These are phyloP conservation scores for Corydoras maculifer DNA, from an alignment of 2,113 vertebrate species.

Conservation along the genomic window DNA sequence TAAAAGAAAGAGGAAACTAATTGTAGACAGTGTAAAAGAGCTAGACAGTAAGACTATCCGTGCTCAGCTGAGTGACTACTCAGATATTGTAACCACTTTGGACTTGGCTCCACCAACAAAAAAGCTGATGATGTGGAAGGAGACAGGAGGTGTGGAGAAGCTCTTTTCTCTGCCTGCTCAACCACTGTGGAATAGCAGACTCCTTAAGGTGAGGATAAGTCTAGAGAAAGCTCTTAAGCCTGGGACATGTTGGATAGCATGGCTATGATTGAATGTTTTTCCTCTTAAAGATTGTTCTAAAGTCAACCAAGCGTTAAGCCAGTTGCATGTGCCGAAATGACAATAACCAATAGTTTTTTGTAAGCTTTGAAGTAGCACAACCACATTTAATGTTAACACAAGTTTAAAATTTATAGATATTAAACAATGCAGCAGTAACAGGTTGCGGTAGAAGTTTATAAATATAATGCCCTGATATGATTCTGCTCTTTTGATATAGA, in stretches of 20 bases:
- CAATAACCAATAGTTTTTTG: no score
- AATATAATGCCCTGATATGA: no score
- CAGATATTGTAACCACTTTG: constrained; percentile 96
- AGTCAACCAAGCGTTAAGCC: no score
- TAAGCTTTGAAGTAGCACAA: no score
- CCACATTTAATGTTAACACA: no score
- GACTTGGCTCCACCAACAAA: constrained; percentile 96
- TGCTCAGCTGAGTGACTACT: constrained; percentile 96
- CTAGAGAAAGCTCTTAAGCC: neutral
- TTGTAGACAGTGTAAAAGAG: constrained; percentile 98
- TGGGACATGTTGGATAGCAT: no score
- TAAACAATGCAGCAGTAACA: no score
- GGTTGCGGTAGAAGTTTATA: no score
- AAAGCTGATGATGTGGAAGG: constrained; percentile 99
- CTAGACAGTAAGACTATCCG: constrained; percentile 97
- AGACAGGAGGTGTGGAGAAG: constrained; percentile 96
- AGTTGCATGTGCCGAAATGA: no score
- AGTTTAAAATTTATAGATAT: no score
- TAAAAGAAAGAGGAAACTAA: constrained; percentile 97
- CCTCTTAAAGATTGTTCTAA: no score
- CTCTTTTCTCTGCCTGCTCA: constrained; percentile 95
- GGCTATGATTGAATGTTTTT: no score
- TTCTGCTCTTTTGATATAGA: constrained; percentile 57
- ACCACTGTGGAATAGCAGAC: constrained; percentile 89
- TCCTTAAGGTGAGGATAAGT: constrained; percentile 79